Evolutionary conservation across 2,888 invertebrate species (phyloP).

Genomic region (Sarcophaga variegata): DNA sequence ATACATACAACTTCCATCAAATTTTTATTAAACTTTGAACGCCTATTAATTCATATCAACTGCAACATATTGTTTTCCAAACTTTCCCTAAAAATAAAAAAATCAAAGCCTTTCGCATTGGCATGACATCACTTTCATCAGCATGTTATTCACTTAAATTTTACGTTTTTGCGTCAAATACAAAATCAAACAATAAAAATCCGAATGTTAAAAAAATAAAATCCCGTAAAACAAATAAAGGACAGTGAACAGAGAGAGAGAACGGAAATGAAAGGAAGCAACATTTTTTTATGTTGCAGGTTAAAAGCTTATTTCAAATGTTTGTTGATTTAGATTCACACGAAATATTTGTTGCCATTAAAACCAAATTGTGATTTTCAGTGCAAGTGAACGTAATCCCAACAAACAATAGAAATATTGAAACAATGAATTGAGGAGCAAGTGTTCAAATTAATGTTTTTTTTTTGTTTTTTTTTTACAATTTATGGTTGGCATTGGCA

Average conservation of each 20-base stretch:
- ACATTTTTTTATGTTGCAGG: conserved; percentile 12
- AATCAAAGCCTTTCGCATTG: background rate
- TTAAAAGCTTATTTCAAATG: conserved; percentile 52
- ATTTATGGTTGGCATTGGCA: background rate
- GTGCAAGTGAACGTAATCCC: background rate
- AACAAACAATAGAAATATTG: conserved; percentile 19
- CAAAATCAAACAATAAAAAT: background rate
- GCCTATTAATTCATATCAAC: too few species aligned
- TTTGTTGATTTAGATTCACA: conserved; percentile 59
- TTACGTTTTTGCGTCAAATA: too few species aligned
- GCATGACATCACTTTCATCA: too few species aligned
- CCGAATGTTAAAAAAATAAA: background rate
- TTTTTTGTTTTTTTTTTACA: background rate
- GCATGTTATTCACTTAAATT: too few species aligned
- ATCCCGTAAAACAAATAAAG: too few species aligned
- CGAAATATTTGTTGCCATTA: conserved; percentile 37
- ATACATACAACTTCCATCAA: too few species aligned
- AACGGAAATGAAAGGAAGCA: background rate
- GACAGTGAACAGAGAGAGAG: too few species aligned
- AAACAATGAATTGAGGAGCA: conserved; percentile 23
- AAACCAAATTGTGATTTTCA: conserved; percentile 7
- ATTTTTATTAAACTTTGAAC: too few species aligned
- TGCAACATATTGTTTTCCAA: too few species aligned
- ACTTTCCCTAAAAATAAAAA: background rate
- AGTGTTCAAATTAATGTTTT: conserved; percentile 9